Evolutionary conservation across 2,797 vertebrate species (phyloP), one percentile per base, ranked within the genome.

Genomic region (Semotilus atromaculatus): DNA sequence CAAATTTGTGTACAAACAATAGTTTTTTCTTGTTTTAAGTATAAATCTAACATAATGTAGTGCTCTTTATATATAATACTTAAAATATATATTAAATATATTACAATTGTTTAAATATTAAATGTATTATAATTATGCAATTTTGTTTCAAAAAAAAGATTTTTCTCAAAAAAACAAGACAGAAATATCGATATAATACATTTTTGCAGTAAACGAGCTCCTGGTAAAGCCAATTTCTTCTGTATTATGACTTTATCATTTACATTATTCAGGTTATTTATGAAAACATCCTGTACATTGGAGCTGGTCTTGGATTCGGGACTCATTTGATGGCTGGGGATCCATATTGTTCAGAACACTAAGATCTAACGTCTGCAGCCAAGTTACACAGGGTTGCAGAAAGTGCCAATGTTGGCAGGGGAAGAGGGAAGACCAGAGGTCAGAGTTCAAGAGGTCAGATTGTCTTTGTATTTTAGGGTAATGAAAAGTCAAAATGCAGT

Each of bases 391-490:
- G 55, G 45, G 68, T 29, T 70, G 45, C 71, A 53, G 67, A 75
- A 88, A 91, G 91, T 89, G 89, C 89, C 89, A 60, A 48, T 66
- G 82, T 89, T 86, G 86, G 73, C 82, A 77, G 66, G 75, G 80
- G 75, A 48, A 10, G 40, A 68, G 40, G 45, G 71, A 81, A 82
- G 53, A 21, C 77, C 36, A 76, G 36, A 70, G 77, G 38, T 82
- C 75, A 60, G 70, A 82, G 86, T 85, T 86, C 85, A 75, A 48
- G 89, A 90, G 88, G 86, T 91, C 85, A 87, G 91, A 92, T 90
- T 90, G 90, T 91, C 91, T 80, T 62, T 83, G 64, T 86, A 58
- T 88, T 76, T 87, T 80, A 86, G 80, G 85, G 66, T 68, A 43
- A 55, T 67, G 78, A 74, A 51, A 74, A 58, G 62, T 9, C 4